Percentiles rank a stretch among this genome's conserved stretches.
These are phyloP conservation scores for Meiosimyza decipiens DNA, from an alignment of 2,888 invertebrate species.

Conservation along the genomic window DNA sequence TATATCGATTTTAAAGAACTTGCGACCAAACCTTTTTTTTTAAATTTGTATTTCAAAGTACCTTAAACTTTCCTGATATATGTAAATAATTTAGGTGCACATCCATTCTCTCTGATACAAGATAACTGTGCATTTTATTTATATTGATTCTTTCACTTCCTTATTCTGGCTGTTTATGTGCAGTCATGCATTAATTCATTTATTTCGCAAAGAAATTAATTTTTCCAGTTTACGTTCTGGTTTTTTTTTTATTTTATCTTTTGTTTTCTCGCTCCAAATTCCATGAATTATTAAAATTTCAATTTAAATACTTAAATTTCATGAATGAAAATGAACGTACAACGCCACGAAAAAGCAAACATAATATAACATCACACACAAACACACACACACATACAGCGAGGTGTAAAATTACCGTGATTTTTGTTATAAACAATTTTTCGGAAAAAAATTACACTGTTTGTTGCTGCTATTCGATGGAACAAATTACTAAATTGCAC, in stretches of 20 bases:
- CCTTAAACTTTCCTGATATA: neutral
- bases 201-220: neutral
- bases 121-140: neutral
- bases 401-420: too few relatives aligned
- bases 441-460: too few relatives aligned
- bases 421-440: too few relatives aligned
- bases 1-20: too few relatives aligned
- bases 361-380: neutral
- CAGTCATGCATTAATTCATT: neutral
- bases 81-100: neutral
- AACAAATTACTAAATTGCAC: too few relatives aligned
- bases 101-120: neutral
- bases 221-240: neutral
- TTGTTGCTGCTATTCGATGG: too few relatives aligned
- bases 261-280: constrained; percentile 1
- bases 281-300: constrained; percentile 27
- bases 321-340: neutral
- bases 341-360: too few relatives aligned
- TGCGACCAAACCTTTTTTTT: too few relatives aligned
- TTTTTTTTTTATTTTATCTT: neutral
- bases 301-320: constrained; percentile 19
- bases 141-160: neutral
- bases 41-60: too few relatives aligned
- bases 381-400: neutral
- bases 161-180: neutral